phyloP scores from a whole-genome alignment of 2,888 invertebrate species.

The Lycocerus yunnanus region DNA sequence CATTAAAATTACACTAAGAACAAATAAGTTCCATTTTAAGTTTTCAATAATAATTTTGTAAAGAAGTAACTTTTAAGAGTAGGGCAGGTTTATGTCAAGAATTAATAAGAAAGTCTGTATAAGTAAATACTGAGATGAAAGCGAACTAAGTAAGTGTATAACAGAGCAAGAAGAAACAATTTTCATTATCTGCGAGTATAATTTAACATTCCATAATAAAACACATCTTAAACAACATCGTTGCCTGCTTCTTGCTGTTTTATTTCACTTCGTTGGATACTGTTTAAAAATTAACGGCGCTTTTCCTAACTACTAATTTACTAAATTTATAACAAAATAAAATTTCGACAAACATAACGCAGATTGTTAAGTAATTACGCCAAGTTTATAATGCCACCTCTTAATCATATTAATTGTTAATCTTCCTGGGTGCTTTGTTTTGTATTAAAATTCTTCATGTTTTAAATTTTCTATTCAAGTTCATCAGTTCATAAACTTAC shows the following conservation, averaged over 20 bases:
- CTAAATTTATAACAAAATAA: conserved; percentile 27
- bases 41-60: neutral
- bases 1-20: neutral
- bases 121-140: conserved; percentile 36
- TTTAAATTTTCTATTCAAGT: neutral
- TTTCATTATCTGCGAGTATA: conserved; percentile 37
- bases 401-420: neutral
- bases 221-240: conserved; percentile 33
- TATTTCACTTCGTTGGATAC: conserved; percentile 35
- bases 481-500: neutral
- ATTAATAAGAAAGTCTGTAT: conserved; percentile 36
- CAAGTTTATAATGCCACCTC: neutral
- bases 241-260: conserved; percentile 27
- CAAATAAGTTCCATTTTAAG: neutral
- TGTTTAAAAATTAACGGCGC: conserved; percentile 35
- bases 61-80: conserved; percentile 1
- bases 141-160: conserved; percentile 27
- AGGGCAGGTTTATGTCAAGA: conserved; percentile 32
- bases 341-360: neutral
- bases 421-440: neutral
- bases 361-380: neutral
- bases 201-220: conserved; percentile 38
- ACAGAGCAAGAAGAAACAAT: conserved; percentile 31
- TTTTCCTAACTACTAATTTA: conserved; percentile 36
- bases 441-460: neutral